phyloP scores from a whole-genome alignment of 2,113 vertebrate species.

The Apeltes quadracus region DNA sequence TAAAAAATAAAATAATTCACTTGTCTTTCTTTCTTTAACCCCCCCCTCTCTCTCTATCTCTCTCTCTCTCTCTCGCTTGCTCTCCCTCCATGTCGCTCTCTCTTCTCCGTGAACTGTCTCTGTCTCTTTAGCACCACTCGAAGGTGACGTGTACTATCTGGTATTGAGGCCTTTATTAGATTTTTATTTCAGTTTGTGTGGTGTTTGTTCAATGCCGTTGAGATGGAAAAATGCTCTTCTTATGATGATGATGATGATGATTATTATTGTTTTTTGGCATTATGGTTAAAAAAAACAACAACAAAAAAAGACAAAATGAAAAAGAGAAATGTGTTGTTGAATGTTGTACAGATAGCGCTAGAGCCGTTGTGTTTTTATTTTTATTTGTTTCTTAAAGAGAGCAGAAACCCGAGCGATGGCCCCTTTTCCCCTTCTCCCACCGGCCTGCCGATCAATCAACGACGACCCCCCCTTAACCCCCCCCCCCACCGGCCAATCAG shows the following conservation, averaged over 20 bases:
- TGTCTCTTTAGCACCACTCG: conserved; percentile 72
- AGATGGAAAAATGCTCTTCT: conserved; percentile 82
- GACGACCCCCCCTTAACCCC: too few species aligned
- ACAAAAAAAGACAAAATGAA: conserved; percentile 37
- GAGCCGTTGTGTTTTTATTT: conserved; percentile 78
- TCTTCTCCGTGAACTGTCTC: conserved; percentile 58
- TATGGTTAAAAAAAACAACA: conserved; percentile 61
- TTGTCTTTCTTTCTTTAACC: conserved; percentile 1
- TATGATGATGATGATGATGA: conserved; percentile 79
- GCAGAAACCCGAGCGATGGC: conserved; percentile 68
- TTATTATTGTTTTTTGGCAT: conserved; percentile 80
- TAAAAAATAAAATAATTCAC: conserved; percentile 48
- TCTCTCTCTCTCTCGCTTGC: background rate
- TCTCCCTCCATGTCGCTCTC: background rate
- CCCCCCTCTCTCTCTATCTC: background rate
- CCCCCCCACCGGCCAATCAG: too few species aligned
- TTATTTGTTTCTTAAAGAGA: conserved; percentile 63
- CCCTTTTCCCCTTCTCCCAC: conserved; percentile 61
- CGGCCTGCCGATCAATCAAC: conserved; percentile 48
- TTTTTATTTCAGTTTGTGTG: conserved; percentile 75
- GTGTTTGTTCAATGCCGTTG: conserved; percentile 79
- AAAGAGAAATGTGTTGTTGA: conserved; percentile 81
- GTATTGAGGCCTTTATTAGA: conserved; percentile 82
- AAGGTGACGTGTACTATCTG: conserved; percentile 81
- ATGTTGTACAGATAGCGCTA: conserved; percentile 87